These are phyloP conservation scores for Pycnomerus fuliginosus DNA, from an alignment of 2,888 invertebrate genomes.

Conservation along the genomic window DNA sequence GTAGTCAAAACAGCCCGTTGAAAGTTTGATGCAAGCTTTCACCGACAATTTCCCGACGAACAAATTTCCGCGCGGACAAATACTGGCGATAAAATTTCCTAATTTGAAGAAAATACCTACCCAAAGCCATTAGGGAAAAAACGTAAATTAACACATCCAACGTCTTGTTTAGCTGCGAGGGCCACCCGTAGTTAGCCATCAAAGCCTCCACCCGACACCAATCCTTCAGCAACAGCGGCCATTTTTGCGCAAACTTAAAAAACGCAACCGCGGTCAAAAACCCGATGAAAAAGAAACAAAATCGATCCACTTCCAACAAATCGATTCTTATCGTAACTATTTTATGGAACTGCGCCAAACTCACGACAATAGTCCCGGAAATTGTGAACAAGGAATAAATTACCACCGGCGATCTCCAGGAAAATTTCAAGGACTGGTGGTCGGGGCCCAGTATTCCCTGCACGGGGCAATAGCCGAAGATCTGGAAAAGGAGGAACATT, in stretches of 20 bases:
- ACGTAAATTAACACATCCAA: slow-evolving; percentile 5
- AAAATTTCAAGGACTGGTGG: slow-evolving; percentile 17
- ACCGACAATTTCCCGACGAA: no score
- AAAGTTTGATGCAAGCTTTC: no score
- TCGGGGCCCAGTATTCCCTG: slow-evolving; percentile 16
- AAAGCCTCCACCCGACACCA: slow-evolving; percentile 18
- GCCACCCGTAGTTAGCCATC: slow-evolving; percentile 21
- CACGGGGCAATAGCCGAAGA: slow-evolving; percentile 18
- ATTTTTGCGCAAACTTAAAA: slow-evolving; percentile 20
- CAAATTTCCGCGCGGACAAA: no score
- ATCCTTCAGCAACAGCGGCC: slow-evolving; percentile 26
- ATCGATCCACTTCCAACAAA: slow-evolving; percentile 16
- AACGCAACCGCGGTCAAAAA: slow-evolving; percentile 16
- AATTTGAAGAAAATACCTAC: no score
- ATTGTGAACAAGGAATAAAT: slow-evolving; percentile 14
- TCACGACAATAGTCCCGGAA: slow-evolving; percentile 9
- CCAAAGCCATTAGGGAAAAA: slow-evolving; percentile 8
- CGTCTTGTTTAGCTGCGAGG: slow-evolving; percentile 10
- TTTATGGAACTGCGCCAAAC: slow-evolving; percentile 13
- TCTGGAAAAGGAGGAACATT: slow-evolving; percentile 14
- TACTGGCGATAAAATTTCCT: no score
- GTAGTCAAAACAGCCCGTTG: no score
- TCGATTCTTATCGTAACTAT: slow-evolving; percentile 10
- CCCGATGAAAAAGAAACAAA: slow-evolving; percentile 18
- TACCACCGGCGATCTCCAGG: slow-evolving; percentile 23